Evolutionary conservation across 2,113 vertebrate genomes (phyloP).

Genomic region (Patagioenas fasciata): DNA sequence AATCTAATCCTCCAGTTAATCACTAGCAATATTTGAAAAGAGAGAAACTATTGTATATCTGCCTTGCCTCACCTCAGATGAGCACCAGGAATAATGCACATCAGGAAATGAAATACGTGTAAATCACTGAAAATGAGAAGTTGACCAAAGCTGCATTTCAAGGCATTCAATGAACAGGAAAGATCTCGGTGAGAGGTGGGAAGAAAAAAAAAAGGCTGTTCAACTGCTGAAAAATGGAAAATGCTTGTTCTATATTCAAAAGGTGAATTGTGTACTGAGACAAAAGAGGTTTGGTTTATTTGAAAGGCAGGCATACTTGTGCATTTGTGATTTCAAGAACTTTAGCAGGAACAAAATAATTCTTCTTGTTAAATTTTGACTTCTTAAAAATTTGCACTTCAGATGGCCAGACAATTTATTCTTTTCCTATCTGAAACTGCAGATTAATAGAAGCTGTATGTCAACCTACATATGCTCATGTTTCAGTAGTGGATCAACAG

Average conservation of each 20-base stretch:
- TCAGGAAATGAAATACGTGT: slow-evolving; percentile 18
- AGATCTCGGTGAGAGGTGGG: neutral
- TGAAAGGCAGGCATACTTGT: neutral
- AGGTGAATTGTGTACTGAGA: neutral
- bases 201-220: neutral
- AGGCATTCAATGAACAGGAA: neutral
- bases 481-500: neutral
- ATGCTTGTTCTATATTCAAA: neutral
- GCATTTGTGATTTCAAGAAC: neutral
- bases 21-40: neutral
- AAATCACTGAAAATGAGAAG: neutral
- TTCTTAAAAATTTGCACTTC: neutral
- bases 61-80: neutral
- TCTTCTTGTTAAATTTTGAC: neutral
- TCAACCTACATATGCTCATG: accelerated
- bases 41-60: neutral
- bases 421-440: neutral
- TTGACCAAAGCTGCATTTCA: neutral
- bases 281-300: neutral
- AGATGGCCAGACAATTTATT: neutral
- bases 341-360: neutral
- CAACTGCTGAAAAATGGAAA: neutral
- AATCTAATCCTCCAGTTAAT: slow-evolving; percentile 47
- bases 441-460: neutral
- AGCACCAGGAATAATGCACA: neutral